A percentile compares a stretch with the other conserved stretches of the same genome.
These are phyloP conservation scores for Caranx ignobilis DNA, from an alignment of 2,113 vertebrate species.

Conservation along the genomic window DNA sequence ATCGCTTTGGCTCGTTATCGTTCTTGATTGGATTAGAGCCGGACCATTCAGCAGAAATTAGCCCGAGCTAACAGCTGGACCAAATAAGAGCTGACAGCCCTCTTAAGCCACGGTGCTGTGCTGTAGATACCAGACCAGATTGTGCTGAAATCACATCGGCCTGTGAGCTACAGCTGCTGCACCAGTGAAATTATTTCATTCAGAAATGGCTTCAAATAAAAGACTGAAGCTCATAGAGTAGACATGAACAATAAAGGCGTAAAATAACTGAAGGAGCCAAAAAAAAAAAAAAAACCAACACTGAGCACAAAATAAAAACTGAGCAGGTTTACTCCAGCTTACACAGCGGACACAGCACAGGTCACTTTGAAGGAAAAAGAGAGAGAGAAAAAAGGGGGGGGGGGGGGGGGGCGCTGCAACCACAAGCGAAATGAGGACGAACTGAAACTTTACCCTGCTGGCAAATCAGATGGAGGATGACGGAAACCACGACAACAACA, in stretches of 20 bases:
- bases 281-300: slow-evolving; percentile 11
- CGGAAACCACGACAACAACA: not conserved
- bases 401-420: not conserved
- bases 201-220: slow-evolving; percentile 29
- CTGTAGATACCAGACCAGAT: slow-evolving; percentile 4
- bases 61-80: slow-evolving; percentile 52
- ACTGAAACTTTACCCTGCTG: slow-evolving; percentile 35
- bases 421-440: not conserved
- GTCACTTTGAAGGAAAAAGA: not conserved
- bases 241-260: not conserved
- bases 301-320: slow-evolving; percentile 11
- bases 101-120: slow-evolving; percentile 30
- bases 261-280: slow-evolving; percentile 8
- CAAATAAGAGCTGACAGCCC: slow-evolving; percentile 53
- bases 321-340: slow-evolving; percentile 5
- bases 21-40: slow-evolving; percentile 63
- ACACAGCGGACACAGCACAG: not conserved
- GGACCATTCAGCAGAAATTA: slow-evolving; percentile 61
- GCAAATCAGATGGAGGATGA: slow-evolving; percentile 36
- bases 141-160: slow-evolving; percentile 17
- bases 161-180: slow-evolving; percentile 26
- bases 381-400: not conserved
- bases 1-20: not conserved
- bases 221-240: slow-evolving; percentile 3
- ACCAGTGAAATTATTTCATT: slow-evolving; percentile 3